Percentiles rank a stretch among this genome's conserved stretches.
phyloP scores from a whole-genome alignment of 2,113 vertebrate genomes.

The Melanerpes aurifrons region DNA sequence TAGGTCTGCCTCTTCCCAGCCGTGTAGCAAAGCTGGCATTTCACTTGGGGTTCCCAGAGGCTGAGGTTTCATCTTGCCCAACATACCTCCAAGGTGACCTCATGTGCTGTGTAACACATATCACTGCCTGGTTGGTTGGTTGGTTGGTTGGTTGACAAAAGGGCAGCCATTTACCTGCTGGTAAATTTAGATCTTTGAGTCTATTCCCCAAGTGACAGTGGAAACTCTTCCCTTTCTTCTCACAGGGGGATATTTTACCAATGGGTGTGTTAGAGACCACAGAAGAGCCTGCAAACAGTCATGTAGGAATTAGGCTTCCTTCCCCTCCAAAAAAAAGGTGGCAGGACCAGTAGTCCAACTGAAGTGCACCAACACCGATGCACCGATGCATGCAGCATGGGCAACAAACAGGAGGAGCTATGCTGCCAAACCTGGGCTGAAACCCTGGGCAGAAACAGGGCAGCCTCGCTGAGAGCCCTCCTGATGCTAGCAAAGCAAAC shows the following conservation, averaged over 20 bases:
- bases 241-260: neutral
- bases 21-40: neutral
- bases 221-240: neutral
- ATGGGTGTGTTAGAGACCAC: no score
- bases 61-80: constrained; percentile 3
- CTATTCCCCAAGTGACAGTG: neutral
- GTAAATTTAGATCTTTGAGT: neutral
- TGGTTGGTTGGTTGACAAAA: constrained; percentile 38
- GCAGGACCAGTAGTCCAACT: no score
- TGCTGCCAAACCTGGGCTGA: no score
- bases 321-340: no score
- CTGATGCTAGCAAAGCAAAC: no score
- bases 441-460: no score
- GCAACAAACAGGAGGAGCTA: no score
- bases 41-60: neutral
- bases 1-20: neutral
- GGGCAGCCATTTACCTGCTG: neutral
- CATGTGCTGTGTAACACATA: neutral
- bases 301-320: no score
- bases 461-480: no score
- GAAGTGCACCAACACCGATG: no score
- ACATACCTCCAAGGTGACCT: neutral
- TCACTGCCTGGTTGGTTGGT: neutral
- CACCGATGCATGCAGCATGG: no score
- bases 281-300: no score